Percentiles rank a stretch among this genome's conserved stretches.
These are phyloP conservation scores for Clamator glandarius DNA, from an alignment of 2,797 vertebrate species.

Conservation along the genomic window DNA sequence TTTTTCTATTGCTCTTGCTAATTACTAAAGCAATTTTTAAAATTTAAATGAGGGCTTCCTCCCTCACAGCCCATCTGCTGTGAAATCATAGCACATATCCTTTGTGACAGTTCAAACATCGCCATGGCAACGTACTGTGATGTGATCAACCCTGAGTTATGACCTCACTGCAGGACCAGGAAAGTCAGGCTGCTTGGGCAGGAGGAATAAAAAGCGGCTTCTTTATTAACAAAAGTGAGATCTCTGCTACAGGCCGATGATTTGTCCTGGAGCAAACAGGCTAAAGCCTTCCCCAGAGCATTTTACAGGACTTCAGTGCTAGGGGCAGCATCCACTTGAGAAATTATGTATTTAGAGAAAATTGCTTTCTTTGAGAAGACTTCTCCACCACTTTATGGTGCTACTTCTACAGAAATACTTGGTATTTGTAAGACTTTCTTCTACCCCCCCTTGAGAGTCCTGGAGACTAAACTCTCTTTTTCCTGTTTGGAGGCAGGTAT, in stretches of 20 bases:
- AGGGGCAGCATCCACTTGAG: neutral
- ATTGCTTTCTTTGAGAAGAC: neutral
- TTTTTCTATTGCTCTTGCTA: conserved; percentile 63
- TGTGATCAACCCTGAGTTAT: conserved; percentile 69
- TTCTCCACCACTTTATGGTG: neutral
- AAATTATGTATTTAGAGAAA: neutral
- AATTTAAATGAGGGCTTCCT: conserved; percentile 72
- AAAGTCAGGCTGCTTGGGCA: conserved; percentile 38
- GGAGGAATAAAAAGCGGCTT: conserved; percentile 18
- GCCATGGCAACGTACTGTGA: conserved; percentile 64
- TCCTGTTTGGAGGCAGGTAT: neutral
- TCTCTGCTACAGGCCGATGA: neutral
- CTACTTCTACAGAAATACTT: neutral
- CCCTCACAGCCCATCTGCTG: conserved; percentile 73
- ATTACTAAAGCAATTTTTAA: conserved; percentile 70
- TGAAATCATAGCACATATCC: conserved; percentile 67
- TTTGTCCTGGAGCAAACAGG: neutral
- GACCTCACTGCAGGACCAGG: conserved; percentile 52
- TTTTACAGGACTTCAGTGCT: neutral
- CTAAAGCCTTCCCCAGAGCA: neutral
- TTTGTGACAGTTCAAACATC: conserved; percentile 64
- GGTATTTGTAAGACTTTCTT: neutral
- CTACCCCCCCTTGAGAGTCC: neutral
- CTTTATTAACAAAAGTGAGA: neutral
- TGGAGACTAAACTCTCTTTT: neutral